These are phyloP conservation scores for Liparis tanakae DNA, from an alignment of 2,797 vertebrate genomes.

Conservation along the genomic window DNA sequence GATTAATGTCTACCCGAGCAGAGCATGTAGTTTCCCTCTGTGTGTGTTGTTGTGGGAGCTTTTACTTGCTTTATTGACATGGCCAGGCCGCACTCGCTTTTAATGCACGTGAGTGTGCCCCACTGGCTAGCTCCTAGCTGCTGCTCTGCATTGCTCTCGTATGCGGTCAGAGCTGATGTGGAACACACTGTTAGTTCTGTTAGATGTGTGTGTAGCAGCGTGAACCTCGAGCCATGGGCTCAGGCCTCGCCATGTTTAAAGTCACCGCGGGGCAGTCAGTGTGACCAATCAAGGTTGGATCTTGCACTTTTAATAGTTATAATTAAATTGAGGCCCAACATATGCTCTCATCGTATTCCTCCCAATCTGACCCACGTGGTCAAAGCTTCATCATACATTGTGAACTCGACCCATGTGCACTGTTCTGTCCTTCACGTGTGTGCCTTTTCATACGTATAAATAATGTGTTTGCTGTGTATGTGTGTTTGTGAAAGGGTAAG, in stretches of 20 bases:
- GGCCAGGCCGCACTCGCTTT: neutral
- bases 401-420: neutral
- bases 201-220: neutral
- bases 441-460: slow-evolving; percentile 7
- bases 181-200: neutral
- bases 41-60: neutral
- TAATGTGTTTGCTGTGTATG: slow-evolving; percentile 11
- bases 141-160: neutral
- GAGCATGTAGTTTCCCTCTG: neutral
- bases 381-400: slow-evolving; percentile 8
- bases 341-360: neutral
- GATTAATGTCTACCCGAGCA: neutral
- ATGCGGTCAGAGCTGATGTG: neutral
- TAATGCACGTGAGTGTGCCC: neutral
- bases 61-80: neutral
- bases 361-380: neutral
- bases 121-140: neutral
- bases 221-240: neutral
- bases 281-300: neutral
- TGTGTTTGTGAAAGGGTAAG: slow-evolving; percentile 10
- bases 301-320: neutral
- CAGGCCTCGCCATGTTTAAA: neutral
- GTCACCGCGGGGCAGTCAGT: neutral
- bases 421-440: slow-evolving; percentile 8
- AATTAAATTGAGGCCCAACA: neutral